phyloP scores from a whole-genome alignment of 2,797 vertebrate species.

The Cirrhinus molitorella region DNA sequence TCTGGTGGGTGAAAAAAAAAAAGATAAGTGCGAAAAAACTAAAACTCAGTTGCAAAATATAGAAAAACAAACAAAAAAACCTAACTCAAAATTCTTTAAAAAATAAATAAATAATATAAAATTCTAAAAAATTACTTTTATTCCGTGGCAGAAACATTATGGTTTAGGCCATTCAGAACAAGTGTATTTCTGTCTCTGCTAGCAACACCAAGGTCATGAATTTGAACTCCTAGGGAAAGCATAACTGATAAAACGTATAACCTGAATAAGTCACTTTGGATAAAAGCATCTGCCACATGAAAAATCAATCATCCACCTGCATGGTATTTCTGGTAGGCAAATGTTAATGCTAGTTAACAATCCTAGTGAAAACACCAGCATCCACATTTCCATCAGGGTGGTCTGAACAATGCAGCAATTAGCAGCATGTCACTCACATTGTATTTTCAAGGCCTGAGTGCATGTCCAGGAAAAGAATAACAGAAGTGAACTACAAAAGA shows the following conservation, averaged over 20 bases:
- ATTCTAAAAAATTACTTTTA: background rate
- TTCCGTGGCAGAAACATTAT: background rate
- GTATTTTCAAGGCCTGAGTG: conserved; percentile 11
- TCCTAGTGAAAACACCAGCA: background rate
- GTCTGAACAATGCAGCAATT: conserved; percentile 20
- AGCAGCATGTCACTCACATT: background rate
- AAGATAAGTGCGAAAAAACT: too few species aligned
- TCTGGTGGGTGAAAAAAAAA: too few species aligned
- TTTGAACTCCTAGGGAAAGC: background rate
- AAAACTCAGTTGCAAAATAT: background rate
- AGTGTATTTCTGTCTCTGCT: background rate
- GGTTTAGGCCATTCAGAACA: background rate
- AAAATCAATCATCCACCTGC: background rate
- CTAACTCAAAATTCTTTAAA: too few species aligned
- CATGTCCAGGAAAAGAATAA: conserved; percentile 7
- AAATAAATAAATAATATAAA: too few species aligned
- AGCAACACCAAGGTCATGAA: background rate
- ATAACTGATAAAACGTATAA: background rate
- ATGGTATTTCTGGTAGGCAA: background rate
- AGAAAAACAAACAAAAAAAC: too few species aligned
- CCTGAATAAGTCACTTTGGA: background rate
- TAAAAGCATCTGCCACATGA: too few species aligned
- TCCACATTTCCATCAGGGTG: conserved; percentile 1
- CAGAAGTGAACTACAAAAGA: conserved; percentile 26
- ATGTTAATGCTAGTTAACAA: background rate